Conservation (phyloP, 2,888 invertebrate species). For the Danaus chrysippus region DNA sequence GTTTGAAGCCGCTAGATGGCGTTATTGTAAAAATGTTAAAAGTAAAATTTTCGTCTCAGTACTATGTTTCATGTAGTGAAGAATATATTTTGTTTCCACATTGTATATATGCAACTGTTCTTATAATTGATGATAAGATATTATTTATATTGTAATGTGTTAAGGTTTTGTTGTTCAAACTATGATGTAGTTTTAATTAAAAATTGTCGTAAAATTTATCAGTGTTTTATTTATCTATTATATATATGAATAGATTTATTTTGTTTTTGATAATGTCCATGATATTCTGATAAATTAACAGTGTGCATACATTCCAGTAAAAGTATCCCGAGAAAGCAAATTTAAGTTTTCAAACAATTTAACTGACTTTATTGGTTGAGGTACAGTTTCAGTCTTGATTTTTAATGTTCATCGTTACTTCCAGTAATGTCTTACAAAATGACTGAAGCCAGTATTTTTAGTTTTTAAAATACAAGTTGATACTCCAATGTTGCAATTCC, state of each 20-base stretch:
- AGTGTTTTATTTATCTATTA: slow-evolving; percentile 16
- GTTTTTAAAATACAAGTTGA: too few relatives aligned
- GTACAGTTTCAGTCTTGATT: too few relatives aligned
- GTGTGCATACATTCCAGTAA: too few relatives aligned
- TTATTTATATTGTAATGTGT: slow-evolving; percentile 20
- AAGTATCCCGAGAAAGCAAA: too few relatives aligned
- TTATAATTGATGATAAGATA: slow-evolving; percentile 15
- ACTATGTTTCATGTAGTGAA: not conserved
- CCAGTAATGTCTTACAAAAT: too few relatives aligned
- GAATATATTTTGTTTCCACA: not conserved
- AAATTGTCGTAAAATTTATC: slow-evolving; percentile 22
- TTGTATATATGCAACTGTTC: slow-evolving; percentile 22
- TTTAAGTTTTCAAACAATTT: too few relatives aligned
- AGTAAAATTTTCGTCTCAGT: not conserved
- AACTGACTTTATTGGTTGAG: too few relatives aligned
- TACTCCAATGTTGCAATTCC: too few relatives aligned
- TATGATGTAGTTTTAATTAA: slow-evolving; percentile 22
- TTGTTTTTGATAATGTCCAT: too few relatives aligned
- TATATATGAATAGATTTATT: not conserved
- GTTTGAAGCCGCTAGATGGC: slow-evolving; percentile 10
- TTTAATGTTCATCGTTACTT: too few relatives aligned
- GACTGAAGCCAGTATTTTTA: too few relatives aligned
- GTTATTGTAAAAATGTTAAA: slow-evolving; percentile 7
- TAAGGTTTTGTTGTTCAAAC: slow-evolving; percentile 22
- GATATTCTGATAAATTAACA: too few relatives aligned